Evolutionary conservation across 1,140 invertebrate species (phyloP).

Genomic region (Zaprionus capensis): DNA sequence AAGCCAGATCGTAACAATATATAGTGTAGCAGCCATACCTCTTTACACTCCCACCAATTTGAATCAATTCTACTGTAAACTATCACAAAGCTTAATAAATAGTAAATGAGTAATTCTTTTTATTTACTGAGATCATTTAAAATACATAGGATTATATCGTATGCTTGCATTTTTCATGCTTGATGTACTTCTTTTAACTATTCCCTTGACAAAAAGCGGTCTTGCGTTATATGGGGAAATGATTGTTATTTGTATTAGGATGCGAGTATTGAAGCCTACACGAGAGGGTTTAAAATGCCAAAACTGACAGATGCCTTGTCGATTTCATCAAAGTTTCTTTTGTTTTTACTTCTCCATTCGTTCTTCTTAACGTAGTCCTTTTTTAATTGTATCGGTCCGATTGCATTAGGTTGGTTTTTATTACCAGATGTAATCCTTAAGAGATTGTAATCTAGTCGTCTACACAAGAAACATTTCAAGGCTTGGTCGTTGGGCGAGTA

Average conservation of each 20-base stretch:
- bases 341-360: conserved; percentile 65
- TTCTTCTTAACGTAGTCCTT: conserved; percentile 62
- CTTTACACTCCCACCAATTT: too few species aligned
- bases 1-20: too few species aligned
- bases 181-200: conserved; percentile 18
- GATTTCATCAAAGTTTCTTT: conserved; percentile 74
- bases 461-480: conserved; percentile 56
- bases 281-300: conserved; percentile 71
- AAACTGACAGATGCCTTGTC: conserved; percentile 75
- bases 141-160: background rate
- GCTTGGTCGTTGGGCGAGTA: conserved; percentile 50
- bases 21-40: too few species aligned
- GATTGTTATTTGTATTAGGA: conserved; percentile 15
- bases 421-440: conserved; percentile 31
- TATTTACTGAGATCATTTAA: conserved; percentile 12
- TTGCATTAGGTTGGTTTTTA: conserved; percentile 29
- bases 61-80: background rate
- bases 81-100: background rate
- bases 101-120: conserved; percentile 15
- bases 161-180: background rate
- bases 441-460: conserved; percentile 45
- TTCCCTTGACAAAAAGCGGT: conserved; percentile 74
- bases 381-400: conserved; percentile 33
- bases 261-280: conserved; percentile 55
- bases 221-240: conserved; percentile 31